Evolutionary conservation across 2,888 invertebrate species (phyloP), one percentile per base, ranked within the genome.

Genomic region (Sinodicranocentrus sp.): DNA sequence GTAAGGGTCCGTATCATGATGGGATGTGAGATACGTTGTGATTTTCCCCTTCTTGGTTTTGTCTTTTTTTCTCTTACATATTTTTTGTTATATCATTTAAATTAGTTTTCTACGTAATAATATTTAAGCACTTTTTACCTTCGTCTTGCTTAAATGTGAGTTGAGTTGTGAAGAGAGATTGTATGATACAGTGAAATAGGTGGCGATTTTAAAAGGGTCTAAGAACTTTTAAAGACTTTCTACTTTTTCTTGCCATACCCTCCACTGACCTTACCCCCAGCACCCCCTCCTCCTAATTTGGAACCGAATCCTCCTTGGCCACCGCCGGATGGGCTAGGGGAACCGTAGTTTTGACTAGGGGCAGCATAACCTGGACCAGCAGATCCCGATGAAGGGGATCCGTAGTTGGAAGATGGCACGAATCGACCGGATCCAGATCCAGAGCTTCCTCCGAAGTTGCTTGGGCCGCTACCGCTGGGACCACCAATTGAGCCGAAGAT

Each of bases 231-330:
- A 25, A 6, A 57, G 17, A 10, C 23, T n/a, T n/a, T 68, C 59
- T 67, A 77, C 59, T 82, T 73, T 33, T 82, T 82, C 70, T 82
- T 82, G 28, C 82, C 82, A 33, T 82, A 82, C 21, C 82, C 82
- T 44, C 82, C 82, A 21, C 72, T 19, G 52, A 44, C 28, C 21
- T 25, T 43, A 13, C 57, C 39, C 39, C 33, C 21, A 21, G 21
- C 23, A 28, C 1, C 44, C 17, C 52, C 52, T 28, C 57, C 57
- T 8, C 48, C 67, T 43, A 82, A 8, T 48, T 73, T 72, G 57
- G 52, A 67, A 10, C 82, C 82, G 33, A 82, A 82, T 15, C 82
- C 82, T n/a, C n/a, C n/a, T n/a, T n/a, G n/a, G n/a, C n/a, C n/a
- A 25, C 82, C 73, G 0, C 33, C 57, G 28, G 59, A 17, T 43